Percentiles rank a stretch among this genome's conserved stretches.
Conservation (phyloP, 2,888 invertebrate genomes). For the Coelogynopora nodosa region DNA sequence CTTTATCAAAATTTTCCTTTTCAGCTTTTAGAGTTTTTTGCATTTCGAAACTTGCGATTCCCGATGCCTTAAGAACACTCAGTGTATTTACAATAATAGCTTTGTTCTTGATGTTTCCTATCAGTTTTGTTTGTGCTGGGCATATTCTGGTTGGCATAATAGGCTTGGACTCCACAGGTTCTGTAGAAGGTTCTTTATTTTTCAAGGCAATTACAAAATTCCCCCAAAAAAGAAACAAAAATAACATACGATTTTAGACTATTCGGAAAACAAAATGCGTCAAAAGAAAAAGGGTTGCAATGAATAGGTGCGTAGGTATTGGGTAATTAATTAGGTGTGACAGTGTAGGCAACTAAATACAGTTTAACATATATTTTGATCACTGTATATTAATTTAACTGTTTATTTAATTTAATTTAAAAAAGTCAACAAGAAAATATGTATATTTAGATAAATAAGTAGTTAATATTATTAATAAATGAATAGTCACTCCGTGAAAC, state of each 20-base stretch:
- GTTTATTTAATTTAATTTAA: background rate
- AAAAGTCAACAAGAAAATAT: background rate
- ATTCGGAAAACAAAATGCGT: background rate
- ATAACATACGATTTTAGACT: background rate
- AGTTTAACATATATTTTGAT: background rate
- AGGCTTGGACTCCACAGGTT: too few relatives aligned
- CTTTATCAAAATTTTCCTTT: too few relatives aligned
- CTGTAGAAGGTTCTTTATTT: background rate
- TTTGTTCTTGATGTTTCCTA: too few relatives aligned
- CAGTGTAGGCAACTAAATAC: background rate
- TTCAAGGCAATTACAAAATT: background rate
- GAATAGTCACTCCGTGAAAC: background rate
- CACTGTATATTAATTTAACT: background rate
- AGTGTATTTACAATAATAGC: too few relatives aligned
- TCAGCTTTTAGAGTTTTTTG: too few relatives aligned
- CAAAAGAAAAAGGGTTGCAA: background rate
- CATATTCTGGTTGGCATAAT: too few relatives aligned
- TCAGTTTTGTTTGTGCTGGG: too few relatives aligned
- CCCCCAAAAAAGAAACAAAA: background rate
- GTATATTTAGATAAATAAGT: background rate
- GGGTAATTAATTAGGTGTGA: background rate
- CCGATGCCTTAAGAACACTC: too few relatives aligned
- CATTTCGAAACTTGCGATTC: too few relatives aligned
- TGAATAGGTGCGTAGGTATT: background rate
- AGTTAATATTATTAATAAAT: background rate